These are phyloP conservation scores for Periophthalmus magnuspinnatus DNA, from an alignment of 2,797 vertebrate genomes.

Conservation along the genomic window DNA sequence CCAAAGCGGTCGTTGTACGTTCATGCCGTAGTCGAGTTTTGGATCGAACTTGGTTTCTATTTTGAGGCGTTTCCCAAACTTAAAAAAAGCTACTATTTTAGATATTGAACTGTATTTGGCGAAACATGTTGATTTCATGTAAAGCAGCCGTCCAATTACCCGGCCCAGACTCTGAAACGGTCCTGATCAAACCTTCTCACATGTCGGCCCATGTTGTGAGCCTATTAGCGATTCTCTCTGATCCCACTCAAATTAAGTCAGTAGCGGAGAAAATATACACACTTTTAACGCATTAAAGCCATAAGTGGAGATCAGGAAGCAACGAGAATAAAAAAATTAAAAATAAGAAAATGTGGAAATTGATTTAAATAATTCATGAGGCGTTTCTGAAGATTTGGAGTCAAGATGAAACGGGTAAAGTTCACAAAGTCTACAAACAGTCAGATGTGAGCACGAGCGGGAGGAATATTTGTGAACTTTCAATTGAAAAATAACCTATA, in stretches of 20 bases:
- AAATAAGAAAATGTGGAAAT: no score
- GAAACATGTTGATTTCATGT: neutral
- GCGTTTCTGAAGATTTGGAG: conserved; percentile 2
- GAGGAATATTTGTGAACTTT: neutral
- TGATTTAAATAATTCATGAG: conserved; percentile 5
- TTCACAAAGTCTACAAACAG: neutral
- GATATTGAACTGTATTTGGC: no score
- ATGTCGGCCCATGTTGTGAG: conserved; percentile 1
- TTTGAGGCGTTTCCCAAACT: neutral
- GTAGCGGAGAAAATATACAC: conserved; percentile 20
- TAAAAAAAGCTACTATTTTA: neutral
- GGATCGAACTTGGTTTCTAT: neutral
- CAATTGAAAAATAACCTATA: no score
- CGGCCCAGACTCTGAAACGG: neutral
- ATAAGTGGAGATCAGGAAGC: neutral
- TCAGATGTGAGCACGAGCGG: neutral
- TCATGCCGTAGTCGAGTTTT: neutral
- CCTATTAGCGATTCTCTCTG: conserved; percentile 37
- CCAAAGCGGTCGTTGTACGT: no score
- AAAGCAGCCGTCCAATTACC: neutral
- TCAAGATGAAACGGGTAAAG: neutral
- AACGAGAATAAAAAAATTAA: conserved; percentile 7
- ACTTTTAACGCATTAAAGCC: conserved; percentile 18
- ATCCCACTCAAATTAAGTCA: conserved; percentile 13
- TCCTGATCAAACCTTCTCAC: conserved; percentile 2